These are phyloP conservation scores for Salpingus planirostris DNA, from an alignment of 2,888 invertebrate species.

Conservation along the genomic window DNA sequence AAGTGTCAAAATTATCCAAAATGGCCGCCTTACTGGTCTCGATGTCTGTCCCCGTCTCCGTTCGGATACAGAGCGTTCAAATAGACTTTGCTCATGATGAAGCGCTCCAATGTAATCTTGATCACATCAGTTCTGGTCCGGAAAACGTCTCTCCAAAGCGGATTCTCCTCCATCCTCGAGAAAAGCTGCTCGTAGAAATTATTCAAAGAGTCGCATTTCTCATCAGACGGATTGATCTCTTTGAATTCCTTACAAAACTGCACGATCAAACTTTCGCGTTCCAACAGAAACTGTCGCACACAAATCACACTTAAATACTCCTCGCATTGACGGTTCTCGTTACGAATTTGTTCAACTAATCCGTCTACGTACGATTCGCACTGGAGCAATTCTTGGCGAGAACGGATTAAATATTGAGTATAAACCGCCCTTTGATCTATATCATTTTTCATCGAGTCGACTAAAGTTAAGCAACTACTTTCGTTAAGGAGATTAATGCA, in stretches of 20 bases:
- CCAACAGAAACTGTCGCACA: constrained; percentile 72
- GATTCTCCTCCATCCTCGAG: constrained; percentile 59
- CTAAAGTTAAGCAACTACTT: constrained; percentile 59
- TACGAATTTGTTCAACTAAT: constrained; percentile 51
- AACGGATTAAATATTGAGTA: constrained; percentile 70
- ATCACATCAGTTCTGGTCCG: constrained; percentile 65
- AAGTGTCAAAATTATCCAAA: not conserved
- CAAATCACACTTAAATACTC: constrained; percentile 67
- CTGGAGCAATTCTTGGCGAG: constrained; percentile 69
- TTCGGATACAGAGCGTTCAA: constrained; percentile 92
- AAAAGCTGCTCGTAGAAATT: constrained; percentile 67
- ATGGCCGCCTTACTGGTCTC: constrained; percentile 65
- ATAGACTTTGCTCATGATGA: constrained; percentile 87
- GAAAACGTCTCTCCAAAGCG: constrained; percentile 66
- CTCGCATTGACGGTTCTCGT: constrained; percentile 63
- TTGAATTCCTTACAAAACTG: constrained; percentile 76
- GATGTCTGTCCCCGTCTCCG: constrained; percentile 86
- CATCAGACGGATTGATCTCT: constrained; percentile 72
- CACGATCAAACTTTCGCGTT: constrained; percentile 61
- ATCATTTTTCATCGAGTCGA: constrained; percentile 67
- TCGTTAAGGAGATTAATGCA: constrained; percentile 66
- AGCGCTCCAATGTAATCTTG: constrained; percentile 76
- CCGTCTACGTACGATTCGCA: constrained; percentile 64
- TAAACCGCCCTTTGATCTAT: constrained; percentile 70
- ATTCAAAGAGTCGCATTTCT: constrained; percentile 82